phyloP scores from a whole-genome alignment of 2,888 invertebrate species.

The Heteropelma amictum region DNA sequence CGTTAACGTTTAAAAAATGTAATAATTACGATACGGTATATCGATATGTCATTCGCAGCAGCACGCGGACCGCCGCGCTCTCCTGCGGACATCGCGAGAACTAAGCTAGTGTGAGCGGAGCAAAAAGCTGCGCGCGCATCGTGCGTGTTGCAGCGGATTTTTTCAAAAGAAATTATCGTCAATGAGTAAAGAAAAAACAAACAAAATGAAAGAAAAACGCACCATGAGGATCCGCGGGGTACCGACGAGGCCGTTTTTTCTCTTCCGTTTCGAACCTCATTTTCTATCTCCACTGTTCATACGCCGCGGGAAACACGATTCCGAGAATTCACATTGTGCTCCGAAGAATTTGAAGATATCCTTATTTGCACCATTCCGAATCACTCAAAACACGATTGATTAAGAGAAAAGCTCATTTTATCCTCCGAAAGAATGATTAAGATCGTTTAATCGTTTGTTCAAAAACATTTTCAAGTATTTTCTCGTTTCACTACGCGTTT shows the following conservation, averaged over 20 bases:
- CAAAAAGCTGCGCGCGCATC: background rate
- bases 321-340: no score
- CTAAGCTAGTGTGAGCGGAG: background rate
- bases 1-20: background rate
- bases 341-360: no score
- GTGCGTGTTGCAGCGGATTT: background rate
- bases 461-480: no score
- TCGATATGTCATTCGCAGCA: constrained; percentile 4
- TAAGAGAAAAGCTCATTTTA: no score
- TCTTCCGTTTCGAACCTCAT: background rate
- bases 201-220: background rate
- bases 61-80: background rate
- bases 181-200: background rate
- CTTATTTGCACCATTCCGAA: no score
- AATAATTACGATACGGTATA: constrained; percentile 26
- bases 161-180: background rate
- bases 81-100: background rate
- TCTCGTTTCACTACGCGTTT: no score
- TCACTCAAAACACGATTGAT: no score
- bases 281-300: no score
- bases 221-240: background rate
- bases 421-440: no score
- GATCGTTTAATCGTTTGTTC: no score
- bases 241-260: background rate
- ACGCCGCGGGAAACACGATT: no score